A percentile compares a stretch with the other conserved stretches of the same genome.
Evolutionary conservation across 2,888 invertebrate species (phyloP).

Genomic region (Lucinisca nassula): DNA sequence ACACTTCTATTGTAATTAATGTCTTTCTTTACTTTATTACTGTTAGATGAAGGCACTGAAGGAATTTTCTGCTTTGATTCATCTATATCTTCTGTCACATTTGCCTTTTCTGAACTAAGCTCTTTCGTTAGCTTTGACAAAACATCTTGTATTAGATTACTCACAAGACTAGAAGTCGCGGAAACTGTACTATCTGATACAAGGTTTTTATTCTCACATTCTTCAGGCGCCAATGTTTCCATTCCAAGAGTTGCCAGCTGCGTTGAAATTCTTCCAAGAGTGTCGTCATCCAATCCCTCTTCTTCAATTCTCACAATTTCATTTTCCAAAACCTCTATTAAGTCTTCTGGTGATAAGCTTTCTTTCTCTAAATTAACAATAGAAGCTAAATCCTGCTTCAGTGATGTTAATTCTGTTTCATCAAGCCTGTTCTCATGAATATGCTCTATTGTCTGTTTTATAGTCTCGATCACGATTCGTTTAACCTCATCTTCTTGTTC

Average conservation of each 20-base stretch:
- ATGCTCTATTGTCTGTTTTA: conserved; percentile 50
- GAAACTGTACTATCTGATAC: conserved; percentile 31
- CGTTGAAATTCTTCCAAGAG: conserved; percentile 47
- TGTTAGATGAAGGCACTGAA: background rate
- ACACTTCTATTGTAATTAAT: conserved; percentile 54
- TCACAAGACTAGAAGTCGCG: conserved; percentile 44
- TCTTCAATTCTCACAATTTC: conserved; percentile 51
- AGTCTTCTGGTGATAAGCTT: conserved; percentile 14
- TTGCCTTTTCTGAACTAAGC: background rate
- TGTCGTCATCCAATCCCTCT: conserved; percentile 51
- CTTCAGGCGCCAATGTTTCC: conserved; percentile 27
- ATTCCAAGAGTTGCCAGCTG: conserved; percentile 66
- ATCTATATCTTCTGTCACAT: background rate
- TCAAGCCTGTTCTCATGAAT: conserved; percentile 47
- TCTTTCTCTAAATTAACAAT: background rate
- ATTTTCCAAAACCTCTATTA: conserved; percentile 56
- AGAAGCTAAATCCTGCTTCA: conserved; percentile 26
- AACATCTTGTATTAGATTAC: conserved; percentile 48
- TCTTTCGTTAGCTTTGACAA: conserved; percentile 42
- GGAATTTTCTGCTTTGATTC: background rate
- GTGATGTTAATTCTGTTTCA: conserved; percentile 27
- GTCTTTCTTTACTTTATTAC: conserved; percentile 2
- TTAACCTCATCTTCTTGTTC: conserved; percentile 51
- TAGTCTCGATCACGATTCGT: conserved; percentile 51
- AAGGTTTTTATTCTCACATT: background rate